Percentiles rank a stretch among this genome's conserved stretches.
Conservation (phyloP, 2,113 vertebrate genomes). For the Accipiter virgatus region DNA sequence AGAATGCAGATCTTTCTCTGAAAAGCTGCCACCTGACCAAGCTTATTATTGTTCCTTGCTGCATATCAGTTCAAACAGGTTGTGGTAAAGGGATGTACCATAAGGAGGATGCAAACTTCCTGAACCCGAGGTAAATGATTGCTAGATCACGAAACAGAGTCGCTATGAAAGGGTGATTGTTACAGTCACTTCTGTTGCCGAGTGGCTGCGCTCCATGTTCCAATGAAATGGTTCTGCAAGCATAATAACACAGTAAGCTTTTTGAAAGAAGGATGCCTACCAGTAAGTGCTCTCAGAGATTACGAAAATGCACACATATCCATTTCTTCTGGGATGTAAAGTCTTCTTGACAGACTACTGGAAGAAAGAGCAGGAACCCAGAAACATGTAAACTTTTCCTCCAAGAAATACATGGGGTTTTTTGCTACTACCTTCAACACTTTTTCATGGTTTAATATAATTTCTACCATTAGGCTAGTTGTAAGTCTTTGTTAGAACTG, state of each 20-base stretch:
- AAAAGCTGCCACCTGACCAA: not conserved
- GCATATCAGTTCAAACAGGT: not conserved
- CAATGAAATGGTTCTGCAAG: not conserved
- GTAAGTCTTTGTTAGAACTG: not conserved
- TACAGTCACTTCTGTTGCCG: not conserved
- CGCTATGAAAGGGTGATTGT: not conserved
- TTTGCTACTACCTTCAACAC: not conserved
- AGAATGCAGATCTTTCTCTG: not conserved
- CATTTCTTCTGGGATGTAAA: not conserved
- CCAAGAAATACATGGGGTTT: not conserved
- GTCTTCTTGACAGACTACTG: not conserved
- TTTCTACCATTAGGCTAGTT: not conserved
- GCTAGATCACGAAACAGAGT: not conserved
- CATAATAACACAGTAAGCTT: not conserved
- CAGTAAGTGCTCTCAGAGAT: not conserved
- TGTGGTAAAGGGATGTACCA: not conserved
- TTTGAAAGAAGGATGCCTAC: not conserved
- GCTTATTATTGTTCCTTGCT: not conserved
- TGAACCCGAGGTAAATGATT: conserved; percentile 43
- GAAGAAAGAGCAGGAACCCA: not conserved
- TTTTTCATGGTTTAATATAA: not conserved
- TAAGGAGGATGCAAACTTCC: not conserved
- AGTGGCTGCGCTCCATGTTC: rapidly evolving
- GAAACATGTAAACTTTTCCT: not conserved
- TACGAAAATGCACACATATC: not conserved